Evolutionary conservation across 2,113 vertebrate species (phyloP), one percentile per base, ranked within the genome.

Genomic region (Telmatochromis brichardi): DNA sequence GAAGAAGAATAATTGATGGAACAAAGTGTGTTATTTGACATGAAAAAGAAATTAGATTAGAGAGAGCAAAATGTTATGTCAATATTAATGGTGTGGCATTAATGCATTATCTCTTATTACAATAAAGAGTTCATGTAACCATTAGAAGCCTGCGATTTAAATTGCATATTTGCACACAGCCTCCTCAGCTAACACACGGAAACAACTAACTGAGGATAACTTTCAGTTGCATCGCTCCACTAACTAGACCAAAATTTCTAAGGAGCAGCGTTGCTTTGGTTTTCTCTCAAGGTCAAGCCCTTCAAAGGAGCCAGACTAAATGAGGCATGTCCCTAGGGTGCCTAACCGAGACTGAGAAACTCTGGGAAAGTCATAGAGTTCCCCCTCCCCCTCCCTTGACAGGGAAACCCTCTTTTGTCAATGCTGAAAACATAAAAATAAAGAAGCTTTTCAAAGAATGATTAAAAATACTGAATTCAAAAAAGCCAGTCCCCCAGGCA

Each of bases 231-330:
- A 79, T 87, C 83, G 84, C 87, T 90, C 57, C 71, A 63, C 89
- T 90, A 91, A 93, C 84, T 85, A 87, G 40, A 80, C 53, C 78
- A 58, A 90, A 92, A 93, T 79, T 63, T 93, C 86, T 54, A 33
- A 87, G 82, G 79, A 89, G 81, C 58, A 23, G 21, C 23, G 19
- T 81, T 80, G 63, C 84, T 90, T 60, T 47, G 78, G 68, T 91
- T 89, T 71, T 83, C 84, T 80, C 79, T 91, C 76, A 94, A 95
- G 94, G 94, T 95, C 92, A 94, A 84, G 86, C 35, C 51, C 42
- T 82, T 63, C 86, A 87, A 86, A 92, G 76, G 78, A 91, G 89
- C 68, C 45, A 78, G 87, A 89, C 89, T 90, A 95, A 93, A 94
- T 94, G 86, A 93, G 87, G 86, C 91, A 80, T 93, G 89, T 95